Evolutionary conservation across 2,888 invertebrate genomes (phyloP).

Genomic region (Palloptera scutellata): DNA sequence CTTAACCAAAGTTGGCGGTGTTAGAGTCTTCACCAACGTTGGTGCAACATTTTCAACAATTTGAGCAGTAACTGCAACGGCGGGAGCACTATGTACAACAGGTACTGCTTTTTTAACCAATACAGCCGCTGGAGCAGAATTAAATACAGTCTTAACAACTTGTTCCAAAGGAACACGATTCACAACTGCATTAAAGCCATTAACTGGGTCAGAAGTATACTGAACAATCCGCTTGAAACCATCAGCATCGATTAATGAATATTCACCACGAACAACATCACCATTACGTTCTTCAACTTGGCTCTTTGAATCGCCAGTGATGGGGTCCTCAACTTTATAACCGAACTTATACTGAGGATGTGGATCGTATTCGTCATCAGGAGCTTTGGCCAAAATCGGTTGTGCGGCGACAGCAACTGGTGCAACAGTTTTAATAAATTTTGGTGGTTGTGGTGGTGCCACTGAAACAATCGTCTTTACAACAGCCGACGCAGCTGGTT

Average conservation of each 20-base stretch:
- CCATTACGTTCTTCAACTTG: constrained; percentile 60
- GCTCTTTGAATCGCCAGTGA: constrained; percentile 60
- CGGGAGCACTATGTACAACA: constrained; percentile 15
- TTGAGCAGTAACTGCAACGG: constrained; percentile 24
- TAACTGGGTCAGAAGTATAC: constrained; percentile 42
- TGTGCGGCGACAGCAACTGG: constrained; percentile 41
- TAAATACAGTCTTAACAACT: constrained; percentile 37
- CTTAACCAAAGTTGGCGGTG: constrained; percentile 20
- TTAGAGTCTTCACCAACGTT: constrained; percentile 36
- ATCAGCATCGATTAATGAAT: constrained; percentile 59
- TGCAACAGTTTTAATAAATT: constrained; percentile 40
- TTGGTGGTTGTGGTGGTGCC: constrained; percentile 49
- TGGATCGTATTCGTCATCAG: constrained; percentile 56
- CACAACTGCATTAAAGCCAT: constrained; percentile 41
- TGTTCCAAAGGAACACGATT: constrained; percentile 35
- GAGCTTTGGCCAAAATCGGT: constrained; percentile 46
- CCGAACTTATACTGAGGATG: constrained; percentile 58
- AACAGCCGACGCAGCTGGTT: constrained; percentile 44
- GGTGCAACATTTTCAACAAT: constrained; percentile 26
- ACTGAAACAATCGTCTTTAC: constrained; percentile 39
- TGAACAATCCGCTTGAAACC: constrained; percentile 52
- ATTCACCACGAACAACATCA: constrained; percentile 59
- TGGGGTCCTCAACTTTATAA: constrained; percentile 58
- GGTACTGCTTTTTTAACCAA: constrained; percentile 4
- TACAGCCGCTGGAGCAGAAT: constrained; percentile 30